Evolutionary conservation across 2,888 invertebrate genomes (phyloP).

Genomic region (Marronus borbonicus): DNA sequence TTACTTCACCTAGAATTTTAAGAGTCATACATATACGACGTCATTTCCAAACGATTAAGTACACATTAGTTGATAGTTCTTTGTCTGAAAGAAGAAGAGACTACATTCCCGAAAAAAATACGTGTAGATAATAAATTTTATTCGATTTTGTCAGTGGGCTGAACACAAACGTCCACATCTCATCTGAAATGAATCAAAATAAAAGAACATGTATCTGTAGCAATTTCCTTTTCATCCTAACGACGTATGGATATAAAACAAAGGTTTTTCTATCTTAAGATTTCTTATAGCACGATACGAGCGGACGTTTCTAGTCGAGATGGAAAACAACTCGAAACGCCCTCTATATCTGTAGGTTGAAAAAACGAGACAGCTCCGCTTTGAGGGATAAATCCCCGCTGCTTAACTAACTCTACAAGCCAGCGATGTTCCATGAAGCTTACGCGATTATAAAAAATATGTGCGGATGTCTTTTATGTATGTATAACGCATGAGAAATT

Average conservation of each 20-base stretch:
- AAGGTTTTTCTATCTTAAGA: slow-evolving; percentile 33
- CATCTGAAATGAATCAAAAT: slow-evolving; percentile 41
- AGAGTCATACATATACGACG: no score
- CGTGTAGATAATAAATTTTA: slow-evolving; percentile 25
- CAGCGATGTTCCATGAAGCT: slow-evolving; percentile 38
- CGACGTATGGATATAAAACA: slow-evolving; percentile 41
- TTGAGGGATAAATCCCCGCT: slow-evolving; percentile 37
- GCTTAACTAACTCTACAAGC: slow-evolving; percentile 23
- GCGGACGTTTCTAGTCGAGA: slow-evolving; percentile 33
- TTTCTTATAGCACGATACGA: slow-evolving; percentile 37
- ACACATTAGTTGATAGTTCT: neutral
- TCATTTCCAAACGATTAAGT: no score
- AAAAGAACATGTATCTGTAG: slow-evolving; percentile 38
- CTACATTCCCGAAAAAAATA: neutral
- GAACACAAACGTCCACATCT: slow-evolving; percentile 24
- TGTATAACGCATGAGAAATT: neutral
- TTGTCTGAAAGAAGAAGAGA: no score
- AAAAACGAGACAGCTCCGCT: slow-evolving; percentile 24
- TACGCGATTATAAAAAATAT: slow-evolving; percentile 39
- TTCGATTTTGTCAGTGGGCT: slow-evolving; percentile 17
- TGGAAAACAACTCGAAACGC: slow-evolving; percentile 34
- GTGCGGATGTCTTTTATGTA: slow-evolving; percentile 9
- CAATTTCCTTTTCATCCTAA: slow-evolving; percentile 37
- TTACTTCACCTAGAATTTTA: no score
- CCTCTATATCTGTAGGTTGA: neutral